Base-by-base conservation (phyloP, 1,140 invertebrate species). In the Zaprionus vittiger region DNA sequence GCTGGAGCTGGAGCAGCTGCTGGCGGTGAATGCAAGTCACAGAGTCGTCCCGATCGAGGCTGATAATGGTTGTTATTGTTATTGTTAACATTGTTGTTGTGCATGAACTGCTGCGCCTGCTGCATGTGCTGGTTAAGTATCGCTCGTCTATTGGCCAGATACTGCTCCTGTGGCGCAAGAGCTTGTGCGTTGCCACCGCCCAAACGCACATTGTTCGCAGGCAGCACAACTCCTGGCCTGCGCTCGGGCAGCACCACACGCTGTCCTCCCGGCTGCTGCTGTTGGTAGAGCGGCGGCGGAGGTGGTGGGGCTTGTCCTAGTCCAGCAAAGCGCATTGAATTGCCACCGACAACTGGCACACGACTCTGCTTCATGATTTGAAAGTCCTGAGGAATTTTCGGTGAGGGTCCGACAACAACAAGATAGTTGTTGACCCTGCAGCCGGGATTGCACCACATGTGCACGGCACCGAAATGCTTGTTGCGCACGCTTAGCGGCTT, bases 371-470 rank as follows among this genome's bases (percentile, higher is more conserved):
- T 93, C 85, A 93, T 87, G 56, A 93, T 76, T 72, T 93, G 92
- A 65, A 93, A 93, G 60, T 93, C 91, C 56, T 82, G 80, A 1
- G 92, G 91, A 69, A 87, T 81, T 61, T 86, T 92, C 41, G 91
- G 91, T 15, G 93, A 91, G 1, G 89, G 90, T 0, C 91, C 91
- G n/a, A 92, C 77, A 4, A 92, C 91, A 15, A 93, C 91, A 47
- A 93, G 56, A 37, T 82, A 92, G 44, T 83, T 83, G 61, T 85
- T 92, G 91, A 97, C 96, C 93, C 96, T 97, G 93, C 97, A 98
- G 66, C 97, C 97, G 71, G 97, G 97, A 94, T 98, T 97, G 93
- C 97, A 98, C 96, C 97, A 98, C 83, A 98, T 96, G 91, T 98
- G 96, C 5, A 96, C 95, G 17, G 97, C 96, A 41, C 96, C 95